These are phyloP conservation scores for Helleia helle DNA, from an alignment of 2,888 invertebrate genomes.

Conservation along the genomic window DNA sequence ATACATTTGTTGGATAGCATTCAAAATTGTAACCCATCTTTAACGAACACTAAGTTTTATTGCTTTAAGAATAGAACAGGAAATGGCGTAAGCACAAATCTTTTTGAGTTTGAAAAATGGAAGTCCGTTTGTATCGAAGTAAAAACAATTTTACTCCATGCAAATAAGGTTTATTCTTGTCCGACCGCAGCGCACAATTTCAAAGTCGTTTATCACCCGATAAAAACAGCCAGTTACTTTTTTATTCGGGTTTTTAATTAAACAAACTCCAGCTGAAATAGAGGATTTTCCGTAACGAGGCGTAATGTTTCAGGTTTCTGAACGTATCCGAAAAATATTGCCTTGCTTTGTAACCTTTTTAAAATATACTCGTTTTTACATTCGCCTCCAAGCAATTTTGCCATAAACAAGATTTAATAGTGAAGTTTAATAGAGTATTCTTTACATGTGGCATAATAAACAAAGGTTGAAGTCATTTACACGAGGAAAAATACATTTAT, in stretches of 20 bases:
- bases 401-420: conserved; percentile 7
- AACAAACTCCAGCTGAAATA: conserved; percentile 44
- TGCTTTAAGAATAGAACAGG: conserved; percentile 56
- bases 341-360: conserved; percentile 11
- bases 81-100: conserved; percentile 52
- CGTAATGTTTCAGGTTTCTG: conserved; percentile 28
- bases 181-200: conserved; percentile 21
- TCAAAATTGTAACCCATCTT: conserved; percentile 29
- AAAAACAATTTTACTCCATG: conserved; percentile 21
- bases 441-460: too few species aligned
- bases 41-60: conserved; percentile 60
- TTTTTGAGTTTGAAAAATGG: conserved; percentile 39
- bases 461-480: too few species aligned
- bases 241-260: conserved; percentile 72
- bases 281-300: conserved; percentile 52
- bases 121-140: conserved; percentile 12
- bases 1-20: conserved; percentile 18
- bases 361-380: conserved; percentile 7
- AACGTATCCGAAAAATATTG: conserved; percentile 31
- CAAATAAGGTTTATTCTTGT: conserved; percentile 31
- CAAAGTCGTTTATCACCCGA: conserved; percentile 57
- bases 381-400: not conserved
- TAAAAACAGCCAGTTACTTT: conserved; percentile 55
- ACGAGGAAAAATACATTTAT: too few species aligned
- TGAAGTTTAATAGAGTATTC: too few species aligned